phyloP scores from a whole-genome alignment of 2,113 vertebrate genomes.

The Emydura subglobosa region DNA sequence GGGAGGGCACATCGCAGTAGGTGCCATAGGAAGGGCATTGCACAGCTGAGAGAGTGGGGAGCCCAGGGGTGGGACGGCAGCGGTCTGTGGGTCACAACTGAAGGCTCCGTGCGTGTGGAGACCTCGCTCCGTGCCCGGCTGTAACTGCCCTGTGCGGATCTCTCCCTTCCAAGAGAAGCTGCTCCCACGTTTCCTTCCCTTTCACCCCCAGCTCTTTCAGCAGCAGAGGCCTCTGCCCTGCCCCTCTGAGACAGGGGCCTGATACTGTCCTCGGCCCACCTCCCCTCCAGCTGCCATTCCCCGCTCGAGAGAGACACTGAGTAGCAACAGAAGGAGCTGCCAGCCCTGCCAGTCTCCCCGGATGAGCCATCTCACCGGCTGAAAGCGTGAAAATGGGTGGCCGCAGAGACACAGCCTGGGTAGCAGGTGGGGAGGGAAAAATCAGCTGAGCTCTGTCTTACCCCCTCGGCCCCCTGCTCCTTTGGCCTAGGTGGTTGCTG shows the following conservation, averaged over 20 bases:
- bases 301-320: not conserved
- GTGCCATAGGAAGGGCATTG: not conserved
- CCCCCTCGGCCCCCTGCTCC: not conserved
- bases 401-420: not conserved
- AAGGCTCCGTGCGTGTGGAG: no score
- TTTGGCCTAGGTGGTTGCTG: not conserved
- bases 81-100: not conserved
- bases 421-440: not conserved
- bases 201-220: not conserved
- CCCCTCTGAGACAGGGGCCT: not conserved
- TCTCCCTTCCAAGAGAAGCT: not conserved
- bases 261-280: not conserved
- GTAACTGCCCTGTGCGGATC: not conserved
- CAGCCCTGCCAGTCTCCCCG: not conserved
- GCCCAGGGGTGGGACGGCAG: not conserved
- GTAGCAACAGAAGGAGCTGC: not conserved
- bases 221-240: not conserved
- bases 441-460: not conserved
- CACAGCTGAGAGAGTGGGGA: not conserved
- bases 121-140: not conserved
- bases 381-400: not conserved
- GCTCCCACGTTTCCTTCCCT: not conserved
- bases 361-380: not conserved
- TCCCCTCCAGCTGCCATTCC: not conserved
- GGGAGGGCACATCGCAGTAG: not conserved